These are phyloP conservation scores for Spodoptera picta DNA, from an alignment of 2,888 invertebrate species.

Conservation along the genomic window DNA sequence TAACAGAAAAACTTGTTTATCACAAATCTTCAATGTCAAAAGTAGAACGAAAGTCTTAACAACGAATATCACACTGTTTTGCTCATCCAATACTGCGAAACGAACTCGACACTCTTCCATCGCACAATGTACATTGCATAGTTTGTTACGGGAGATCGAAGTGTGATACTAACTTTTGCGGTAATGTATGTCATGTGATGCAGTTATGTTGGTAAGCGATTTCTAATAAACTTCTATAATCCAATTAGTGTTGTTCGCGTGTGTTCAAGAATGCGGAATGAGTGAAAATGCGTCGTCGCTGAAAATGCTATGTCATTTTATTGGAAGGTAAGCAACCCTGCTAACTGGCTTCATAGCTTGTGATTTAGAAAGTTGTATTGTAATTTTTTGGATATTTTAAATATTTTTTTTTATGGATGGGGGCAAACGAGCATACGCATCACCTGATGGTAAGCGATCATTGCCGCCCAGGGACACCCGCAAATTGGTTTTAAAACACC, in stretches of 20 bases:
- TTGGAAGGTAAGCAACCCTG: conserved; percentile 21
- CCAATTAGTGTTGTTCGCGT: conserved; percentile 51
- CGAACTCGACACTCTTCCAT: conserved; percentile 1
- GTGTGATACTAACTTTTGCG: conserved; percentile 16
- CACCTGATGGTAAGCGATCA: no score
- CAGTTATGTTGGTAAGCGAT: conserved; percentile 34
- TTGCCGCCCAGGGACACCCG: no score
- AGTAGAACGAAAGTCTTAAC: conserved; percentile 64
- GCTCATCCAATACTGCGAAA: conserved; percentile 24
- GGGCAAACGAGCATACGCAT: no score
- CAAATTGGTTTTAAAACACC: no score
- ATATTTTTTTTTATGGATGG: no score
- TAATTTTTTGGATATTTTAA: background rate
- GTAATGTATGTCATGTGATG: conserved; percentile 50
- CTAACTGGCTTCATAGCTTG: background rate
- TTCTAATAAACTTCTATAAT: conserved; percentile 56
- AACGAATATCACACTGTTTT: conserved; percentile 66
- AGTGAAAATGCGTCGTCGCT: conserved; percentile 53
- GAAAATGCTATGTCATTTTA: conserved; percentile 56
- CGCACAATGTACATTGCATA: conserved; percentile 45
- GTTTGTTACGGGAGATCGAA: conserved; percentile 8
- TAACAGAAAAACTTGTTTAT: conserved; percentile 58
- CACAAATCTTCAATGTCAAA: conserved; percentile 69
- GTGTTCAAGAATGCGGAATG: conserved; percentile 57
- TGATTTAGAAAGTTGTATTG: conserved; percentile 43